Conservation (phyloP, 2,113 vertebrate genomes). For the Gorsachius goisagi region DNA sequence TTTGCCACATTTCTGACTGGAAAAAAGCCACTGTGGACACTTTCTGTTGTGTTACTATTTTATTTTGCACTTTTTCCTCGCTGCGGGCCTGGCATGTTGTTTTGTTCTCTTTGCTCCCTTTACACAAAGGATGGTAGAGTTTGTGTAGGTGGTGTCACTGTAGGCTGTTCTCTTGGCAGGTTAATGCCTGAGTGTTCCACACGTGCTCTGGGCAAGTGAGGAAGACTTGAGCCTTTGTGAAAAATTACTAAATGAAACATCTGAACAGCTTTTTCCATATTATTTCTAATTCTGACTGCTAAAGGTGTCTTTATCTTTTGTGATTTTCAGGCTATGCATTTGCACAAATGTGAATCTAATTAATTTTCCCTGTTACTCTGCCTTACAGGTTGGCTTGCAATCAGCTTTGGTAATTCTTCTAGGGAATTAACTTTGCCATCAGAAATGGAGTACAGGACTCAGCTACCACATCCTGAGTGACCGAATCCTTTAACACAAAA, state of each 20-base stretch:
- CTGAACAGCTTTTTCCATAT: rapidly evolving
- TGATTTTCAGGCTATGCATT: neutral
- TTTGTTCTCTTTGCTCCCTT: neutral
- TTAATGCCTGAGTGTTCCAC: neutral
- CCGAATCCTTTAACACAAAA: conserved; percentile 70
- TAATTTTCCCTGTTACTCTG: neutral
- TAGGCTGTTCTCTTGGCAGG: neutral
- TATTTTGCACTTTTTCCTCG: neutral
- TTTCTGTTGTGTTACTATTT: neutral
- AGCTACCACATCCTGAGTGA: conserved; percentile 57
- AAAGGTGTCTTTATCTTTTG: neutral
- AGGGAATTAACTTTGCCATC: neutral
- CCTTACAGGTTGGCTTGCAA: conserved; percentile 31
- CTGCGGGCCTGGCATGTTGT: rapidly evolving
- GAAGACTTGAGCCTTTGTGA: neutral
- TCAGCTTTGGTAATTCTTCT: neutral
- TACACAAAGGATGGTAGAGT: neutral
- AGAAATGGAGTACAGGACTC: conserved; percentile 72
- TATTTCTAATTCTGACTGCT: neutral
- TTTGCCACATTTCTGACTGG: neutral
- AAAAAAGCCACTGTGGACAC: rapidly evolving
- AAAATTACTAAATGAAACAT: neutral
- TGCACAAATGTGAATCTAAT: neutral
- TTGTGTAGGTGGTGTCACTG: neutral
- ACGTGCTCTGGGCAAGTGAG: neutral